Conservation (phyloP, 2,113 vertebrate species). For the Brachyistius frenatus region DNA sequence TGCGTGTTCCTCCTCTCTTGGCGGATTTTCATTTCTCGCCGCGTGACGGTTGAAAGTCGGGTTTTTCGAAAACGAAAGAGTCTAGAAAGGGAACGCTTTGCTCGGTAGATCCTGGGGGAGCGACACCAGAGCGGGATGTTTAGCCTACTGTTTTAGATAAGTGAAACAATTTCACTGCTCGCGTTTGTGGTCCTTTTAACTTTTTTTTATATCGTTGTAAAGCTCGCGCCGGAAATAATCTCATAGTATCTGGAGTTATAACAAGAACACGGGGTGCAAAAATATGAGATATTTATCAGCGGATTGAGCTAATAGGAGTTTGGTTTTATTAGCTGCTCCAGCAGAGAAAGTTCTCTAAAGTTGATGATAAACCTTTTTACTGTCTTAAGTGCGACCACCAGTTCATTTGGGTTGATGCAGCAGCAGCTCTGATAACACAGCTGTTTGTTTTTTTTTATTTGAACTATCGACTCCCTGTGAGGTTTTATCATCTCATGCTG, state of each 20-base stretch:
- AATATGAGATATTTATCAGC: background rate
- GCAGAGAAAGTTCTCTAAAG: slow-evolving; percentile 11
- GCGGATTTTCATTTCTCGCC: slow-evolving; percentile 48
- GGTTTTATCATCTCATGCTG: slow-evolving; percentile 44
- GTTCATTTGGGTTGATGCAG: slow-evolving; percentile 30
- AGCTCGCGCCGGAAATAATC: slow-evolving; percentile 8
- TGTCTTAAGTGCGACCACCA: slow-evolving; percentile 42
- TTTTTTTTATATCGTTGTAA: background rate
- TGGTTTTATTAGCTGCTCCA: slow-evolving; percentile 30
- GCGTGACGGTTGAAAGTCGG: slow-evolving; percentile 55
- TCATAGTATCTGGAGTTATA: slow-evolving; percentile 6
- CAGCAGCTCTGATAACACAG: slow-evolving; percentile 25
- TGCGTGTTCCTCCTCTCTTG: slow-evolving; percentile 46
- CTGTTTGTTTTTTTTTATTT: slow-evolving; percentile 24
- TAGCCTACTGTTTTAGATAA: slow-evolving; percentile 48
- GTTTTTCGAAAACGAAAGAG: slow-evolving; percentile 40
- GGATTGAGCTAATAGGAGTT: slow-evolving; percentile 9
- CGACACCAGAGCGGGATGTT: slow-evolving; percentile 61
- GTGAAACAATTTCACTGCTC: slow-evolving; percentile 4
- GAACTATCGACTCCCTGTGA: slow-evolving; percentile 45
- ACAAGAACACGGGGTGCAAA: background rate
- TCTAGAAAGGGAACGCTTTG: slow-evolving; percentile 52
- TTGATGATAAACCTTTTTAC: slow-evolving; percentile 63
- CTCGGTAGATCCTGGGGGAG: slow-evolving; percentile 58
- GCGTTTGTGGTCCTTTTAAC: slow-evolving; percentile 8